Conservation (phyloP, 1,140 invertebrate species). For the Papilio polytes region DNA sequence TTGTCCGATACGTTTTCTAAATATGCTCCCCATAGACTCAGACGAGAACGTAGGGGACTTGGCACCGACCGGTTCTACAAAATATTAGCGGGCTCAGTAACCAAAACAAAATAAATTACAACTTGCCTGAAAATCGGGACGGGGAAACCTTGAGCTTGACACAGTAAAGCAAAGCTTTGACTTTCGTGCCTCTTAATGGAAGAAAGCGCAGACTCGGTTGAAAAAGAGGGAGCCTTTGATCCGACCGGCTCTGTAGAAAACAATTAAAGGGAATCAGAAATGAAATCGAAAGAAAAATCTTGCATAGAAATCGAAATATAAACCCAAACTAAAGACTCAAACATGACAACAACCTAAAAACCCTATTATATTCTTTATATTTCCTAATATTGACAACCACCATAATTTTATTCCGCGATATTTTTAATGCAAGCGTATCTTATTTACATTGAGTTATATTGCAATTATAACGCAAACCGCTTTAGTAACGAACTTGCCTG, state of each 20-base stretch:
- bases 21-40: constrained; percentile 83
- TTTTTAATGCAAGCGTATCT: background rate
- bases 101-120: constrained; percentile 47
- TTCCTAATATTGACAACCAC: background rate
- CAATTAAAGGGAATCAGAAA: constrained; percentile 44
- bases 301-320: background rate
- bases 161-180: constrained; percentile 87
- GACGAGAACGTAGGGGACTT: constrained; percentile 87
- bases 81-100: constrained; percentile 47
- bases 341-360: background rate
- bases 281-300: background rate
- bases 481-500: constrained; percentile 76
- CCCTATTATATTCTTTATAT: background rate
- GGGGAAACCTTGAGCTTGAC: constrained; percentile 90
- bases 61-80: constrained; percentile 87
- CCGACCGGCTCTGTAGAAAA: constrained; percentile 87
- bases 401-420: background rate
- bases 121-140: constrained; percentile 86
- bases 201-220: constrained; percentile 83
- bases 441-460: constrained; percentile 46
- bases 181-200: constrained; percentile 82
- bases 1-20: constrained; percentile 82
- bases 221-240: constrained; percentile 86
- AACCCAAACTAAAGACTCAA: background rate
- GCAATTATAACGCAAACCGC: background rate